These are phyloP conservation scores for Lutjanus campechanus DNA, from an alignment of 2,797 vertebrate genomes.

Conservation along the genomic window DNA sequence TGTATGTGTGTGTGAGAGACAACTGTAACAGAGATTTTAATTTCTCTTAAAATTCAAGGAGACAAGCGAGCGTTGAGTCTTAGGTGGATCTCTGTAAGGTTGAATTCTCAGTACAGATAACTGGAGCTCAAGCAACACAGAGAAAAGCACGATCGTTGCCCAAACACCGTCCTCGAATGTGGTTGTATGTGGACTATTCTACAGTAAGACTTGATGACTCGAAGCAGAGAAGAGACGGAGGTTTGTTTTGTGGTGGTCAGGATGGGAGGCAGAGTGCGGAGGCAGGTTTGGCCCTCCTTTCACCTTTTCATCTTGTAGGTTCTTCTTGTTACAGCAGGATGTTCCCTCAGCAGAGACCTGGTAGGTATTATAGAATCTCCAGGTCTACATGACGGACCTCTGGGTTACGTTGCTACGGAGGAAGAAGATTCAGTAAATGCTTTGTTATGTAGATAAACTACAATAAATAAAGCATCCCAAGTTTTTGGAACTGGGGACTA, in stretches of 20 bases:
- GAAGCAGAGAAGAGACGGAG: conserved; percentile 37
- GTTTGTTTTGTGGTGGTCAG: conserved; percentile 40
- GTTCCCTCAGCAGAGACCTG: conserved; percentile 30
- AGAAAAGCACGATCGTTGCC: background rate
- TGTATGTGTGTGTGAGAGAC: background rate
- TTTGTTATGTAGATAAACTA: background rate
- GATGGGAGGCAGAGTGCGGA: conserved; percentile 44
- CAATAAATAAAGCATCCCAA: background rate
- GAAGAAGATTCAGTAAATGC: conserved; percentile 1
- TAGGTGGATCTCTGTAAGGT: conserved; percentile 30
- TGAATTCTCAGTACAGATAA: conserved; percentile 18
- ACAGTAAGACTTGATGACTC: conserved; percentile 75
- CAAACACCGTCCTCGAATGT: conserved; percentile 24
- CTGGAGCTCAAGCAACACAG: conserved; percentile 31
- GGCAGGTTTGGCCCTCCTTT: conserved; percentile 46
- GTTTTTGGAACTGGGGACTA: background rate
- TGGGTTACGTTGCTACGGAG: conserved; percentile 93
- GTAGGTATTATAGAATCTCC: conserved; percentile 91
- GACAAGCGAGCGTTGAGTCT: too few relatives aligned
- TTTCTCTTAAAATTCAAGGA: conserved; percentile 28
- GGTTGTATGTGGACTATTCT: conserved; percentile 34
- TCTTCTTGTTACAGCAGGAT: conserved; percentile 30
- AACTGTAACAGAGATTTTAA: background rate
- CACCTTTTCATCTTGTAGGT: conserved; percentile 45
- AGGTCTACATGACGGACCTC: conserved; percentile 98